phyloP scores from a whole-genome alignment of 2,797 vertebrate species.

The Okamejei kenojei region DNA sequence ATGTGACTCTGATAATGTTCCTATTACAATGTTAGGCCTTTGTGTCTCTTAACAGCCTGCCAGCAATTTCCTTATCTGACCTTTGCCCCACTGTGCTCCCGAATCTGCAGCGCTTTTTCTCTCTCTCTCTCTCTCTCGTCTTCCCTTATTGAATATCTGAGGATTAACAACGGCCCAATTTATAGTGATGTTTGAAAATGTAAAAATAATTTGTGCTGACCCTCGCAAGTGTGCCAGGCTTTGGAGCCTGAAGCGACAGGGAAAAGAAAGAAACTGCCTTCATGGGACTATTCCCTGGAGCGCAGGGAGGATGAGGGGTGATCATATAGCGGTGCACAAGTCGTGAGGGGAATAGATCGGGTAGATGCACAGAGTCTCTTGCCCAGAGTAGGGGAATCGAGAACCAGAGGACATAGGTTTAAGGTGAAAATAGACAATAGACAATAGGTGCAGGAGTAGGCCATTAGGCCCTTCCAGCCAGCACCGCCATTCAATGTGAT shows the following conservation, averaged over 20 bases:
- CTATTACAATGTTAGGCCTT: not conserved
- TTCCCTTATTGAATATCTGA: constrained; percentile 1
- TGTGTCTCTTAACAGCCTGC: not conserved
- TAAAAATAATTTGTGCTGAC: not conserved
- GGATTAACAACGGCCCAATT: not conserved
- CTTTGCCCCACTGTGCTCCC: not conserved
- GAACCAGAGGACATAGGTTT: no score
- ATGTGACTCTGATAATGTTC: constrained; percentile 30
- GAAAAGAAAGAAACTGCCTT: not conserved
- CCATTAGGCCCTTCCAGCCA: no score
- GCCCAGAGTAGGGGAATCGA: no score
- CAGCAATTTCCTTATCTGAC: not conserved
- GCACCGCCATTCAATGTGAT: no score
- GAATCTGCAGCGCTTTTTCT: not conserved
- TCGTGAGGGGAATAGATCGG: no score
- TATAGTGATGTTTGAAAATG: not conserved
- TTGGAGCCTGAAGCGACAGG: not conserved
- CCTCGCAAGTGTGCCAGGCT: not conserved
- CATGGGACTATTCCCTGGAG: no score
- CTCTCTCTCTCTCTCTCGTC: no score
- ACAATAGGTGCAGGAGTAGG: no score
- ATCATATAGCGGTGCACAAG: no score
- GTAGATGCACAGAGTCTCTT: no score
- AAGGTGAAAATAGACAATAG: no score
- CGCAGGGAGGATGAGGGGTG: no score